Conservation (phyloP, 2,888 invertebrate genomes). For the Athalia rosae region DNA sequence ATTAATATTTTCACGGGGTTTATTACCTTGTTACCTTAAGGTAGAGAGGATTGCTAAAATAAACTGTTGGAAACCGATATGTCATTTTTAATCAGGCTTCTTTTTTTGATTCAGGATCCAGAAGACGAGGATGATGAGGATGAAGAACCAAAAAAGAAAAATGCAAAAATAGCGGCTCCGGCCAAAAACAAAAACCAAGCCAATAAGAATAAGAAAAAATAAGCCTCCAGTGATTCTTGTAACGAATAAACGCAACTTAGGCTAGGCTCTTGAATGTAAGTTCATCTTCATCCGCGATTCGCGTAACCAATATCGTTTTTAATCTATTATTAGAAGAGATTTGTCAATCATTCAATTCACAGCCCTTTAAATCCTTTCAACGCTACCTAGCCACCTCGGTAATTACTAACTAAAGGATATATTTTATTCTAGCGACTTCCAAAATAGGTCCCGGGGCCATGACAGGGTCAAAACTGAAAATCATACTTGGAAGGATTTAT, state of each 20-base stretch:
- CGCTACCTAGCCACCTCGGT: background rate
- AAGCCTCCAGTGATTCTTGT: constrained; percentile 55
- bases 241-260: constrained; percentile 61
- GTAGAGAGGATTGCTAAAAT: background rate
- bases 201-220: constrained; percentile 73
- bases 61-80: background rate
- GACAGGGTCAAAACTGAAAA: constrained; percentile 10
- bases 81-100: background rate
- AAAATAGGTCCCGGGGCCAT: constrained; percentile 30
- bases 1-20: background rate
- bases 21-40: background rate
- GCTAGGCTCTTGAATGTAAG: constrained; percentile 70
- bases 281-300: constrained; percentile 69
- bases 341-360: constrained; percentile 16
- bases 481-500: constrained; percentile 5
- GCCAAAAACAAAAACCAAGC: constrained; percentile 82
- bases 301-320: constrained; percentile 66
- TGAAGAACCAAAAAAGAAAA: constrained; percentile 87
- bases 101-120: constrained; percentile 74
- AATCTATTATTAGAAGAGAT: constrained; percentile 52
- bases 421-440: constrained; percentile 28
- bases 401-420: background rate
- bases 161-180: constrained; percentile 82
- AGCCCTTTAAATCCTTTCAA: constrained; percentile 20
- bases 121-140: constrained; percentile 85